A percentile compares a stretch with the other conserved stretches of the same genome.
Conservation (phyloP, 2,113 vertebrate genomes). For the Ramphastos sulfuratus region DNA sequence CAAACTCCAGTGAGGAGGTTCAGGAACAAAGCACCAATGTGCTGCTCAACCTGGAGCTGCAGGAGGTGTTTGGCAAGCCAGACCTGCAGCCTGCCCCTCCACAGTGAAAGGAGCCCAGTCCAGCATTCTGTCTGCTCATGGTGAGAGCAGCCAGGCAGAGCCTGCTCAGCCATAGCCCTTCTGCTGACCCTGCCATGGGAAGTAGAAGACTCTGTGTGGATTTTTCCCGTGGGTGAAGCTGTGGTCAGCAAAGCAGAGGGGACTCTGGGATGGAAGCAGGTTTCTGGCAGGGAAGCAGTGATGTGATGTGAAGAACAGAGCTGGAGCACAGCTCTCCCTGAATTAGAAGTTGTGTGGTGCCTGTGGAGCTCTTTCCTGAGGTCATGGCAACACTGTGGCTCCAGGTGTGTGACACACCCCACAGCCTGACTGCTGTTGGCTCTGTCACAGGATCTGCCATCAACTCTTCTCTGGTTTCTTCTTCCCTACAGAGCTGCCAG, state of each 20-base stretch:
- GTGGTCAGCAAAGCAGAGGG: neutral
- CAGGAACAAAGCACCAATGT: neutral
- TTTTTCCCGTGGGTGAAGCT: neutral
- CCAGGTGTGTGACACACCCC: neutral
- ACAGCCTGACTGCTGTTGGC: neutral
- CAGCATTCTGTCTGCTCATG: too few relatives aligned
- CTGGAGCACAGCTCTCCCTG: neutral
- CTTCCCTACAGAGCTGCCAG: too few relatives aligned
- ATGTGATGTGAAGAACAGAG: neutral
- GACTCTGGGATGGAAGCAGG: neutral
- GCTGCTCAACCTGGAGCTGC: neutral
- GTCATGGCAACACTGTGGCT: neutral
- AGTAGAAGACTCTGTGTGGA: neutral
- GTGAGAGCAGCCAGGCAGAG: too few relatives aligned
- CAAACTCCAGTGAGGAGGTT: neutral
- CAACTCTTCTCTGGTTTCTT: neutral
- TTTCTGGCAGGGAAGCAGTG: neutral
- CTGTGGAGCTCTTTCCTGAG: neutral
- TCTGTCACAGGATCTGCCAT: neutral
- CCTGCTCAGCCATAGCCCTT: too few relatives aligned
- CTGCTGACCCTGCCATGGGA: neutral
- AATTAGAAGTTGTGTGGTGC: neutral
- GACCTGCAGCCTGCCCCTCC: neutral
- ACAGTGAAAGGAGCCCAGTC: too few relatives aligned
- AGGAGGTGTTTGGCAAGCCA: neutral